Conservation (phyloP, 1,140 invertebrate genomes). For the Papilio glaucus region DNA sequence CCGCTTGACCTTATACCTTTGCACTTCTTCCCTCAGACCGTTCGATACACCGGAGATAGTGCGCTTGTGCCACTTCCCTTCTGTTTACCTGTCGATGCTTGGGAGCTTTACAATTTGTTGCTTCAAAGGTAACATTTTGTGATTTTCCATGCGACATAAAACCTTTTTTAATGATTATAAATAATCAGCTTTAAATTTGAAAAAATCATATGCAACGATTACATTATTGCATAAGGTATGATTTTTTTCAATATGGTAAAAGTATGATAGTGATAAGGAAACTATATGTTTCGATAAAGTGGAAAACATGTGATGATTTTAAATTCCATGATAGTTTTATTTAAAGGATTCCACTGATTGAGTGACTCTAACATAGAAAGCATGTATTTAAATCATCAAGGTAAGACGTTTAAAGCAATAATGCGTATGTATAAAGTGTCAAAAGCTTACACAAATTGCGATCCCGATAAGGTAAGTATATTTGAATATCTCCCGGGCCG, state of each 20-base stretch:
- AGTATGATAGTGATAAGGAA: too few relatives aligned
- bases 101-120: neutral
- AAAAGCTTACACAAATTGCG: constrained; percentile 33
- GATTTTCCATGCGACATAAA: too few relatives aligned
- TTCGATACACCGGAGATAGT: constrained; percentile 35
- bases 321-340: too few relatives aligned
- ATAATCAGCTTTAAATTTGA: too few relatives aligned
- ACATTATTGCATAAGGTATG: too few relatives aligned
- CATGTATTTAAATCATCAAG: neutral
- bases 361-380: too few relatives aligned
- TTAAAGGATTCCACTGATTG: too few relatives aligned
- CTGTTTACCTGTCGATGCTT: constrained; percentile 10
- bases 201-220: too few relatives aligned
- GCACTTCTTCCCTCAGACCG: constrained; percentile 48
- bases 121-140: constrained; percentile 1
- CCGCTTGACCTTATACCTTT: constrained; percentile 58
- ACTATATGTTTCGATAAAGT: too few relatives aligned
- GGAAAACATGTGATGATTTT: too few relatives aligned
- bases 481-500: constrained; percentile 26
- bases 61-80: constrained; percentile 44
- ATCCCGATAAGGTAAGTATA: constrained; percentile 7
- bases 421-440: constrained; percentile 32
- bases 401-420: constrained; percentile 21
- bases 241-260: too few relatives aligned
- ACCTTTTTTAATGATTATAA: too few relatives aligned